These are phyloP conservation scores for Danio jaintianensis DNA, from an alignment of 2,797 vertebrate genomes.

Conservation along the genomic window DNA sequence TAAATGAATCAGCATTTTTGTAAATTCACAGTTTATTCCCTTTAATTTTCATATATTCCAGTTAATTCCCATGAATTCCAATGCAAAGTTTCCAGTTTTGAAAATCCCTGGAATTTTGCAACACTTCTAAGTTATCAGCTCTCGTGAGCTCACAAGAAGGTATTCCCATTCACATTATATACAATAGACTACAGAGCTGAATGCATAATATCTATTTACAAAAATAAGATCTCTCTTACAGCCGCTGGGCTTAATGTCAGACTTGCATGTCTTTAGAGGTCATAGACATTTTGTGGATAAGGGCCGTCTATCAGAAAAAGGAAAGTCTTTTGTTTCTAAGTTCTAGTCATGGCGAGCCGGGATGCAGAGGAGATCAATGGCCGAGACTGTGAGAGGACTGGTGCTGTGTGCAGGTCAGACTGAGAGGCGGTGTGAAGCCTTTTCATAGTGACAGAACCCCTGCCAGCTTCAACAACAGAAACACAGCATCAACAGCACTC, in stretches of 20 bases:
- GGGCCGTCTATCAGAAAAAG: background rate
- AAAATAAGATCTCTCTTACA: constrained; percentile 27
- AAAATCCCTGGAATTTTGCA: too few species aligned
- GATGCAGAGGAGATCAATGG: constrained; percentile 49
- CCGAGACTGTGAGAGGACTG: constrained; percentile 37
- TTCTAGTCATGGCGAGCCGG: constrained; percentile 35
- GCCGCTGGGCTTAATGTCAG: constrained; percentile 21
- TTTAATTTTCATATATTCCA: too few species aligned
- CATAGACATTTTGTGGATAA: constrained; percentile 34
- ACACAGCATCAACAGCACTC: constrained; percentile 38
- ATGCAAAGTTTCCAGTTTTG: too few species aligned
- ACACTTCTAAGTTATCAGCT: background rate
- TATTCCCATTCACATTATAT: background rate
- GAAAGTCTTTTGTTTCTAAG: constrained; percentile 45
- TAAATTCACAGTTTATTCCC: too few species aligned
- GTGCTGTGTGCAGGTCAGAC: constrained; percentile 51
- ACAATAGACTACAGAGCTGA: background rate
- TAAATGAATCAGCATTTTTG: too few species aligned
- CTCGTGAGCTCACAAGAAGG: background rate
- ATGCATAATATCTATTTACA: constrained; percentile 26
- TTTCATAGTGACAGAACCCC: constrained; percentile 55
- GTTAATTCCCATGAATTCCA: too few species aligned
- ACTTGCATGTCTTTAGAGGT: constrained; percentile 38
- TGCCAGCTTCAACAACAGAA: constrained; percentile 42
- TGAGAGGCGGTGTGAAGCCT: constrained; percentile 52